Conservation (phyloP, 2,113 vertebrate species). For the Megalops atlanticus region DNA sequence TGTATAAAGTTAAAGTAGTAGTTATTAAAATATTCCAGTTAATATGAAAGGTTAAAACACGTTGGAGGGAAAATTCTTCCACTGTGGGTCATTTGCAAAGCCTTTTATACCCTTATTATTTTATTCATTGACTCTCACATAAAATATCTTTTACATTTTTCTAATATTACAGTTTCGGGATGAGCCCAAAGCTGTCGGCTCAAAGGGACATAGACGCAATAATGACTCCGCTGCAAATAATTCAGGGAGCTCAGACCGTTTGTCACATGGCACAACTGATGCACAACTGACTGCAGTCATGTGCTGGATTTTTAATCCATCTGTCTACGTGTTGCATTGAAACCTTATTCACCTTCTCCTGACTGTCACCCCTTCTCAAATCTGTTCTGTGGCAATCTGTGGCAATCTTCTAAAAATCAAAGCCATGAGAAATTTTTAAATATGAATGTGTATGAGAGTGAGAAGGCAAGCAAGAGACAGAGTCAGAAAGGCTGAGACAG, state of each 20-base stretch:
- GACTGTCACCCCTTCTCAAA: neutral
- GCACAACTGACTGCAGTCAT: conserved; percentile 12
- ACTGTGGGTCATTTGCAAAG: conserved; percentile 50
- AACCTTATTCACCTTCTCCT: neutral
- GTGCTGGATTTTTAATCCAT: neutral
- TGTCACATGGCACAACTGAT: conserved; percentile 58
- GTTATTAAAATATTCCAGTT: conserved; percentile 45
- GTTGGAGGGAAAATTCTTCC: conserved; percentile 32
- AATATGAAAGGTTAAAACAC: conserved; percentile 52
- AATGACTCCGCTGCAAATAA: conserved; percentile 56
- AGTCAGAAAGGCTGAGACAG: too few species aligned
- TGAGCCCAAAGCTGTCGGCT: conserved; percentile 28
- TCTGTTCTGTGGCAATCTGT: too few species aligned
- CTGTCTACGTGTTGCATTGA: neutral
- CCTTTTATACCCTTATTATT: conserved; percentile 49
- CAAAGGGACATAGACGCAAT: conserved; percentile 33
- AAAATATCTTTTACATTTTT: conserved; percentile 46
- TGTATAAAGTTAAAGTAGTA: conserved; percentile 50
- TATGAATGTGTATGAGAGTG: too few species aligned
- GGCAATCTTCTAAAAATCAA: too few species aligned
- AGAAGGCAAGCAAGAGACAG: too few species aligned
- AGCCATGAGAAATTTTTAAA: too few species aligned
- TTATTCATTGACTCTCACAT: conserved; percentile 51
- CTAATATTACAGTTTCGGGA: conserved; percentile 32
- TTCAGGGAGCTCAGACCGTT: conserved; percentile 71